Evolutionary conservation across 2,113 vertebrate genomes (phyloP).

Genomic region (Columba janthina): DNA sequence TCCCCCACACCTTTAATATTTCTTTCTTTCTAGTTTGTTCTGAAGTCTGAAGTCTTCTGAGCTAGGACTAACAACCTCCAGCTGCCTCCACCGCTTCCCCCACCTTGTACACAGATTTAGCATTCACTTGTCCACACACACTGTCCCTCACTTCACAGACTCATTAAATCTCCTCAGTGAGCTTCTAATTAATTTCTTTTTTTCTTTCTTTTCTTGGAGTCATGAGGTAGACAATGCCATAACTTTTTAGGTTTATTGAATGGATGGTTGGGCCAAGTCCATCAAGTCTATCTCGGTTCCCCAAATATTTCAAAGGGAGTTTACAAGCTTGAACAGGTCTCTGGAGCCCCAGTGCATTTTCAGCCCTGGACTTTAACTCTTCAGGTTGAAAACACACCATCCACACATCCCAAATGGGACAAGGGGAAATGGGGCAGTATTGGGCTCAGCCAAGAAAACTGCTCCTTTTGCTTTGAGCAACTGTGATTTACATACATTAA

Average conservation of each 20-base stretch:
- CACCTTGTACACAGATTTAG: not conserved
- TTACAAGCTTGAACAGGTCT: not conserved
- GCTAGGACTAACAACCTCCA: not conserved
- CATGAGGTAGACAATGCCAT: fast-evolving
- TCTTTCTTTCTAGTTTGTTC: not conserved
- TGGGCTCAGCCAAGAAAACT: not conserved
- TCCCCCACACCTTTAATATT: not conserved
- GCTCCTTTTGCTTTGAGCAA: not conserved
- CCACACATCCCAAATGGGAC: not conserved
- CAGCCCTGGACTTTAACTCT: not conserved
- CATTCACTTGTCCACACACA: not conserved
- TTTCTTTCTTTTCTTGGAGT: not conserved
- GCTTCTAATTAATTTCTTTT: not conserved
- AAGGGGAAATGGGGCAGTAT: not conserved
- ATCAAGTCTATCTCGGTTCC: not conserved
- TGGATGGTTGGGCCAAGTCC: not conserved
- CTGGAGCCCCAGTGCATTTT: not conserved
- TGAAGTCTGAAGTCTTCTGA: not conserved
- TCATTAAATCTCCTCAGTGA: not conserved
- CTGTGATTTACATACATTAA: not conserved
- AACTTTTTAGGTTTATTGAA: not conserved
- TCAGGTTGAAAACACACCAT: not conserved
- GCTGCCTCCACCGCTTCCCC: not conserved
- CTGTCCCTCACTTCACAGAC: not conserved
- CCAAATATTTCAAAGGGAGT: not conserved